Base-by-base conservation (phyloP, 2,888 invertebrate genomes). In the Pasiphila rectangulata region DNA sequence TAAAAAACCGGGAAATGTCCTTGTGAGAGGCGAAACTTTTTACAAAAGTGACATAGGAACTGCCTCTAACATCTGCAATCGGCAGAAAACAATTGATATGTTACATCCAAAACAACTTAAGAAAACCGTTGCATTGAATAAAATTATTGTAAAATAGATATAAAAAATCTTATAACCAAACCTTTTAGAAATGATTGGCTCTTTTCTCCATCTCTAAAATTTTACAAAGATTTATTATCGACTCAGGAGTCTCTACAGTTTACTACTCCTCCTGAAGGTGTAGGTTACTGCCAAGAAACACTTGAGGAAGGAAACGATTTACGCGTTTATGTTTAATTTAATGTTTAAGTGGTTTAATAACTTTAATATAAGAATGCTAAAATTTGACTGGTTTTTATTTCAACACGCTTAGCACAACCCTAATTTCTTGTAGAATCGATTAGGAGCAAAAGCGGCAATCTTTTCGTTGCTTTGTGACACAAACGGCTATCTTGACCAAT, bases 51-150 rank as follows among this genome's bases (percentile, higher is more conserved):
- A 54, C 9, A 7, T 45, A n/a, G 38, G 23, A 5, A 45, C 24
- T 24, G 24, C 24, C 10, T 24, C 9, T 24, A 24, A 24, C 10
- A 24, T 24, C 24, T 24, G 9, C 24, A 29, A 25, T 13, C 15
- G n/a, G 9, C 9, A 24, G 17, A 24, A 36, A 50, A 42, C 13
- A 17, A 49, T 47, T 59, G 51, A 9, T 9, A 24, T 24, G 24
- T 9, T 24, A 24, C 9, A 24, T 24, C 24, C 24, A 24, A 24
- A 24, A 27, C 38, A 47, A 44, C 46, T 37, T 19, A 16, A 13
- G 15, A 51, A 57, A 54, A 41, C n/a, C 39, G 53, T 55, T 12
- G 42, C 50, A 16, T 50, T 58, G 21, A 56, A 58, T 40, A 54
- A 56, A 52, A 46, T 43, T 20, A 56, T 56, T 54, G 38, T 54